Base-by-base conservation (phyloP, 2,888 invertebrate genomes). In the Ethmia dodecea region DNA sequence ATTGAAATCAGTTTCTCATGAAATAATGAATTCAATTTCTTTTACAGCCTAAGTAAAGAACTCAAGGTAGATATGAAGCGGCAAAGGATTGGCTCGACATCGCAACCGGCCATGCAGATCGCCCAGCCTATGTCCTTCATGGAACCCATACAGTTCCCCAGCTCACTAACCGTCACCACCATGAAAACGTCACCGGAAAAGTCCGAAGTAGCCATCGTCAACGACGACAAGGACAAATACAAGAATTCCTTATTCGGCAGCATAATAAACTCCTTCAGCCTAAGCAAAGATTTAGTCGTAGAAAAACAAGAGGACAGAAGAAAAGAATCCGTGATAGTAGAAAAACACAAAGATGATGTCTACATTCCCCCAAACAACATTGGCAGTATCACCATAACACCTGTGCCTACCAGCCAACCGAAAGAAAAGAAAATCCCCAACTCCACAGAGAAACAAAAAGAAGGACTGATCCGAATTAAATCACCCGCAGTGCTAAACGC, bases 301-400 rank as follows among this genome's bases (percentile, higher is more conserved):
- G 83, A 83, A 31, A 72, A 70, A 43, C 47, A 62, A 0, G 73
- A 73, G 0, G 67, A 67, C 10, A 64, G 57, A 45, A 63, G 55
- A 28, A 55, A 56, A 24, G 70, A 73, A 27, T 46, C 42, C 0
- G 59, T 61, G 6, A 25, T 13, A 2, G 15, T 38, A 10, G 58
- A 57, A 3, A 52, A 55, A 26, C 62, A 52, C 27, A 76, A 74
- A 55, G 72, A 76, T 35, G 83, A 83, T 6, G 33, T 64, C 13
- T 79, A 80, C 54, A 61, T 77, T 52, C 78, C 80, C 8, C 69
- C 76, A 0, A 83, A 77, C 42, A 81, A 61, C 38, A 77, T 83
- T 24, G 83, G 86, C 53, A 77, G 81, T 42, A 77, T 86, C 40
- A 87, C 86, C 0, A 87, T 87, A 32, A 86, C 86, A 0, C 75